A percentile compares a stretch with the other conserved stretches of the same genome.
These are phyloP conservation scores for Drosophila azteca DNA, from an alignment of 1,140 invertebrate genomes.

Conservation along the genomic window DNA sequence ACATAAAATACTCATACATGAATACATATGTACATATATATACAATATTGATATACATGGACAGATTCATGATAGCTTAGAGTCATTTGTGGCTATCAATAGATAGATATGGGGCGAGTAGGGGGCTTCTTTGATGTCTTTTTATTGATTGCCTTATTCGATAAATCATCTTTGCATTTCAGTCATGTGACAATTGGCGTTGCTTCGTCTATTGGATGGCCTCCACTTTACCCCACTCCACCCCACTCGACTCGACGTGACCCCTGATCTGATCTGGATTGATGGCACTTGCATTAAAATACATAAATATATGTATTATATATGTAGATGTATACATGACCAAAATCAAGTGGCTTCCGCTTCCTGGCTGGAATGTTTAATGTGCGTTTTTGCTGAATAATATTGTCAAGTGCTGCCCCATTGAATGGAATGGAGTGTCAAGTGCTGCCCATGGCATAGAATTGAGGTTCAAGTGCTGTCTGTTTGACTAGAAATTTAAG, in stretches of 20 bases:
- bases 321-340: slow-evolving; percentile 5
- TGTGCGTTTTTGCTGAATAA: background rate
- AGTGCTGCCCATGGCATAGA: background rate
- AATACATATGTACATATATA: slow-evolving; percentile 1
- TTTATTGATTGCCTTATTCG: slow-evolving; percentile 64
- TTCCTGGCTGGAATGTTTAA: slow-evolving; percentile 11
- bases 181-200: slow-evolving; percentile 41
- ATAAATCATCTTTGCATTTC: slow-evolving; percentile 56
- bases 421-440: background rate
- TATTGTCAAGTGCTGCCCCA: background rate
- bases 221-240: background rate
- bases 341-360: slow-evolving; percentile 35
- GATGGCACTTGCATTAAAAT: slow-evolving; percentile 42
- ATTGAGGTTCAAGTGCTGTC: too few relatives aligned
- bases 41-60: slow-evolving; percentile 12
- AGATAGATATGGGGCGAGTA: background rate
- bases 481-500: too few relatives aligned
- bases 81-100: slow-evolving; percentile 67
- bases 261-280: slow-evolving; percentile 22
- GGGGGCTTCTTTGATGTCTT: slow-evolving; percentile 64
- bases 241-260: too few relatives aligned
- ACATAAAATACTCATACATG: background rate
- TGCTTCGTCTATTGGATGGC: background rate
- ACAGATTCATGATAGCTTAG: slow-evolving; percentile 22
- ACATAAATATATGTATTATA: too few relatives aligned